Percentiles rank a stretch among this genome's conserved stretches.
phyloP scores from a whole-genome alignment of 1,140 invertebrate species.

The Drosophila erecta region DNA sequence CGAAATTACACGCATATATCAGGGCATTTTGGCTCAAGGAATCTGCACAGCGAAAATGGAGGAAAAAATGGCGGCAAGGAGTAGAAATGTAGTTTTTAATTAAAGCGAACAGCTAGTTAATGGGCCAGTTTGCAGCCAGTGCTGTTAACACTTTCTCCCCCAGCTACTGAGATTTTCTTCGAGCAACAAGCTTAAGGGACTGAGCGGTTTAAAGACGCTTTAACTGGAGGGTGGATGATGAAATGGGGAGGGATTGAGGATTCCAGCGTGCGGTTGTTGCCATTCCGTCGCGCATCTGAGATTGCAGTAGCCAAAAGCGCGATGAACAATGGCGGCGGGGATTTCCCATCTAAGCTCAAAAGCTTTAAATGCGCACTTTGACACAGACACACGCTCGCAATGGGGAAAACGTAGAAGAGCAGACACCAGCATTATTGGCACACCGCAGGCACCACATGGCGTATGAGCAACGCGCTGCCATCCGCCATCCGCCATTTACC shows the following conservation, averaged over 20 bases:
- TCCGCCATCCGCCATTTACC: conserved; percentile 26
- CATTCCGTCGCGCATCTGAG: conserved; percentile 13
- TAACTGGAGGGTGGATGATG: background rate
- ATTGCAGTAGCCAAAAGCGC: conserved; percentile 55
- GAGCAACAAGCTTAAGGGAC: conserved; percentile 51
- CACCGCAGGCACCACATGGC: conserved; percentile 64
- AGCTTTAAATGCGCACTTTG: conserved; percentile 65
- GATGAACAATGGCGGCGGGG: conserved; percentile 65
- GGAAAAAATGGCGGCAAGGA: conserved; percentile 26
- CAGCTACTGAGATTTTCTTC: conserved; percentile 2
- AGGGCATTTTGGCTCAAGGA: conserved; percentile 57
- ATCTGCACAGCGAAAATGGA: conserved; percentile 27
- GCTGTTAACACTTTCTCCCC: conserved; percentile 58
- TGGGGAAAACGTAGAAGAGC: conserved; percentile 15
- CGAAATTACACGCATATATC: conserved; percentile 66
- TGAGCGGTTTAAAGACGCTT: conserved; percentile 32
- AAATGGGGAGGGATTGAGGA: background rate
- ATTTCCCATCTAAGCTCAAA: conserved; percentile 66
- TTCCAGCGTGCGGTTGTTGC: conserved; percentile 18
- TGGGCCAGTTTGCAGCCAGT: conserved; percentile 38
- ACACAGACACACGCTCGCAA: conserved; percentile 29
- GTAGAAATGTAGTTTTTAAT: conserved; percentile 71
- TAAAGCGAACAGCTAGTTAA: conserved; percentile 70
- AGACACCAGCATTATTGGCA: conserved; percentile 53
- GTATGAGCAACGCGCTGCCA: conserved; percentile 60